Evolutionary conservation across 2,888 invertebrate genomes (phyloP), one percentile per base, ranked within the genome.

Genomic region (Sinodicranocentrus sp.): DNA sequence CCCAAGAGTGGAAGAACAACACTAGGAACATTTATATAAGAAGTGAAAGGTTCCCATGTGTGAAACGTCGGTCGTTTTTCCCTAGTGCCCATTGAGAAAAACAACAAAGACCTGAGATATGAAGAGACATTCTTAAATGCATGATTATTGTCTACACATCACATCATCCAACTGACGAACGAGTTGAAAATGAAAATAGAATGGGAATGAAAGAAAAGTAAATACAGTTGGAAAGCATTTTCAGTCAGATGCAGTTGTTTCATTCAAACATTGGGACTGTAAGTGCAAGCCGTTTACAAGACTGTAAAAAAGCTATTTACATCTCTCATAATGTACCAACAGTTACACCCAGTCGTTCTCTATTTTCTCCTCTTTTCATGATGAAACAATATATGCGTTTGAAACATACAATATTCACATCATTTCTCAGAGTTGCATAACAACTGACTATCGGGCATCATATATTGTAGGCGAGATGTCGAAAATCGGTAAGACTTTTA

Each of bases 271-370:
- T 61, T 48, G 57, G n/a, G 61, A 48, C 21, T 21, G 65, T 57
- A 57, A 65, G 57, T 73, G 54, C 52, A 72, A 25, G 80, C 57
- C 65, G 80, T 80, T 80, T 80, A 80, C 65, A 73, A 67, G 72
- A 65, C 57, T 72, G 65, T 80, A 72, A 80, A 80, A 80, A 80
- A 67, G 72, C 72, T 39, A 80, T 80, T 80, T 80, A 73, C 80
- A 80, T 23, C 72, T 21, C 61, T 72, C 72, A 57, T 73, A 72
- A 80, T 72, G 72, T 28, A 67, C 57, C 15, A 65, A 61, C 23
- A 72, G 70, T 59, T 78, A 54, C 71, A 72, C 80, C 72, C 72
- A 72, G 57, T 33, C 59, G 26, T 59, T 59, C 33, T 10, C 39
- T 48, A 17, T 8, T 67, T 67, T 19, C 43, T 25, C 28, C 48